Base-by-base conservation (phyloP, 1,140 invertebrate genomes). In the Maconellicoccus hirsutus region DNA sequence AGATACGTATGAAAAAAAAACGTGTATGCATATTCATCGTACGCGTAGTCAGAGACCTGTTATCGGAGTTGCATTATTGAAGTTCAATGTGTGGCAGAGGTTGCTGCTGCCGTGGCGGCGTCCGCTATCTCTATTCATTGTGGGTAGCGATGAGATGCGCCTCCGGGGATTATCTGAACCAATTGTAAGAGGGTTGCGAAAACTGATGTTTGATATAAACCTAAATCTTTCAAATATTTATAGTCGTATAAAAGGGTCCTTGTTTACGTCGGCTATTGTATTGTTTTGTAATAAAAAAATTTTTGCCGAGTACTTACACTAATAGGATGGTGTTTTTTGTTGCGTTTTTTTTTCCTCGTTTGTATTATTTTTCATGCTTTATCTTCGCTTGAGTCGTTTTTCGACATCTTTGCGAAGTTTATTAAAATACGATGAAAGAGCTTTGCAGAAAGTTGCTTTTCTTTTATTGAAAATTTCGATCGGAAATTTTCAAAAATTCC, bases 221-320 rank as follows among this genome's bases (percentile, higher is more conserved):
- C 61, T 66, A 66, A 66, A 66, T 66, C 61, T 66, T 66, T 66
- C 61, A 66, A 66, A 66, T 66, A 66, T 66, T 66, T 66, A 66
- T 66, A 66, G 61, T 66, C 2, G 16, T 66, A 66, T 66, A 66
- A 66, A 66, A 66, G 61, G 61, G 61, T 66, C 12, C 61, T 66
- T 26, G 61, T 66, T 66, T 66, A 66, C 16, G 61, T 22, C 25
- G 21, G 61, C 22, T 19, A 66, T 66, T 66, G 61, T 66, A 14
- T 66, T 22, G 10, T 66, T 66, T 66, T 16, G 61, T 66, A 52
- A 52, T 52, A 52, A 52, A 52, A 52, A 52, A 52, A 52, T 52
- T 52, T 16, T 52, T 52, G 10, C 10, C 16, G 12, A 52, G 42
- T 52, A 52, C 42, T 52, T 52, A 52, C 42, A 19, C 42, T 52